Evolutionary conservation across 2,113 vertebrate species (phyloP), one percentile per base, ranked within the genome.

Genomic region (Asarcornis scutulata): DNA sequence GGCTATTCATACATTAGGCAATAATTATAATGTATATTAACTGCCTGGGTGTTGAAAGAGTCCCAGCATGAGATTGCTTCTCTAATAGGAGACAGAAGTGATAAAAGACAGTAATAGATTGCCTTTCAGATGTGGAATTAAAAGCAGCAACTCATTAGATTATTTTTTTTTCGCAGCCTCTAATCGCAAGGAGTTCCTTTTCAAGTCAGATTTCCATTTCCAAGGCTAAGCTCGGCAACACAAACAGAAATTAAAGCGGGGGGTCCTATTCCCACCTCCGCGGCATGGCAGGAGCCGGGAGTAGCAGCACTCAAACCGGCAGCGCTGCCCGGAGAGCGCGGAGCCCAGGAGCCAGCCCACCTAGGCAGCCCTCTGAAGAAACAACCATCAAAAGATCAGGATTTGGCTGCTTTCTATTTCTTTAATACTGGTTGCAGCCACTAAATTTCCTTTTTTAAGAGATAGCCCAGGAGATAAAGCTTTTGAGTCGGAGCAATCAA

Each of bases 181-280:
- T 92, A 96, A 94, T 94, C 84, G 23, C 56, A 66, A 87, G 87
- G 46, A 62, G 79, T 60, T 96, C 67, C 95, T 96, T 82, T 96
- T 95, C 96, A 97, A 97, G 93, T 91, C 92, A 83, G 83, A 96
- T 91, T 96, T 96, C 95, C 93, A 97, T 97, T 96, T 93, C 91
- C 94, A 97, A 95, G 91, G 94, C 93, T 86, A 78, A 94, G 66
- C 84, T 91, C 44, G 0, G 96, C 87, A 96, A 89, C 90, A 93
- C 96, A 96, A 95, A 96, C 96, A 96, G 93, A 95, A 96, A 96
- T 92, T 94, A 94, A 94, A 94, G 88, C 13, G 25, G 9, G 5
- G 63, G 48, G 53, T 80, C 76, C 88, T 91, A 88, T 95, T 83
- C 93, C 84, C 88, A 91, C 72, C 87, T 73, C 68, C 40, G 48